Conservation (phyloP, 2,888 invertebrate genomes). For the Ptilodon capucinus region DNA sequence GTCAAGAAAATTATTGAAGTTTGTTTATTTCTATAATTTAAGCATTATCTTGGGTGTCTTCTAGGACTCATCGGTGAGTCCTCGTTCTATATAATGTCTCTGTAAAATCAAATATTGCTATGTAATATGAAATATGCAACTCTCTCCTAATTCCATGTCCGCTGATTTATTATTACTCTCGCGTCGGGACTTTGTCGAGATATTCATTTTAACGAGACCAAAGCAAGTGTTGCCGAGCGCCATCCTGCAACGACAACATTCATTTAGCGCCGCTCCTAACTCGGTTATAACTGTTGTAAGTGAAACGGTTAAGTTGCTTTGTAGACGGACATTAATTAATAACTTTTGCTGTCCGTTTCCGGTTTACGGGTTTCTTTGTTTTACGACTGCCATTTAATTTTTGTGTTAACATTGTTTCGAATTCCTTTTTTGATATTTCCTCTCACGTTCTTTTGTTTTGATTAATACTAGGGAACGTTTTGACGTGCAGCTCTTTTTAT, state of each 20-base stretch:
- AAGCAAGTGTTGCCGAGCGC: neutral
- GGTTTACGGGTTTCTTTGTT: slow-evolving; percentile 24
- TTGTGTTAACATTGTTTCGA: slow-evolving; percentile 19
- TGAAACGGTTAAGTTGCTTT: slow-evolving; percentile 25
- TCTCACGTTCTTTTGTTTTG: too few species aligned
- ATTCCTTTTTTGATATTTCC: slow-evolving; percentile 16
- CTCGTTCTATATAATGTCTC: too few species aligned
- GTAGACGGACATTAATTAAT: slow-evolving; percentile 34
- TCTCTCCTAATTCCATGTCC: neutral
- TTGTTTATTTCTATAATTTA: too few species aligned
- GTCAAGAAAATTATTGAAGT: too few species aligned
- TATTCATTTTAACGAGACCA: neutral
- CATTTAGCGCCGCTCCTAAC: slow-evolving; percentile 16
- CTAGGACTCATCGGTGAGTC: too few species aligned
- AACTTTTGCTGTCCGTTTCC: slow-evolving; percentile 26
- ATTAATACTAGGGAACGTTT: too few species aligned
- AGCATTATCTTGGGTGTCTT: too few species aligned
- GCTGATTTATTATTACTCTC: neutral
- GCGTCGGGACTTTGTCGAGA: neutral
- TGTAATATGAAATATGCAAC: neutral
- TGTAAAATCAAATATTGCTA: too few species aligned
- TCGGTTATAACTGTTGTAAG: slow-evolving; percentile 19
- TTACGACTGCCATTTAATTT: slow-evolving; percentile 9
- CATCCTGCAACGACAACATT: slow-evolving; percentile 2
- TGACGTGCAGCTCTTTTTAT: too few species aligned